A percentile compares a stretch with the other conserved stretches of the same genome.
These are phyloP conservation scores for Amazonetta brasiliensis DNA, from an alignment of 2,797 vertebrate species.

Conservation along the genomic window DNA sequence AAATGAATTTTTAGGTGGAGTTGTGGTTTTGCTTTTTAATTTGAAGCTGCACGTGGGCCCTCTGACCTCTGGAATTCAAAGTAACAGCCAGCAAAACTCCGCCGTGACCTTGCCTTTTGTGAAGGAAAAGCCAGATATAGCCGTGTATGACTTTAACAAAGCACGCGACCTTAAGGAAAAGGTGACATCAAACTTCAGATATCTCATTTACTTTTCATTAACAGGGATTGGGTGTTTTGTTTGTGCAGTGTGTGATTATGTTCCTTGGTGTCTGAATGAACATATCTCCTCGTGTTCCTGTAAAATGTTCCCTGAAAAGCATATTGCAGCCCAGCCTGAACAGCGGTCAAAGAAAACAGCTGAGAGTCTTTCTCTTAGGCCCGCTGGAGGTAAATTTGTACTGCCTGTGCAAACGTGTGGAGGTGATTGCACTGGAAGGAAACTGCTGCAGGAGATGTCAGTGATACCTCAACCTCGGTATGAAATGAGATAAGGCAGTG, in stretches of 20 bases:
- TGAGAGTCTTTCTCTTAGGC: not conserved
- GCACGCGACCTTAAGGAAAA: not conserved
- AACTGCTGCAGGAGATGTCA: not conserved
- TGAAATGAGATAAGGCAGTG: not conserved
- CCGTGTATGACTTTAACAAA: not conserved
- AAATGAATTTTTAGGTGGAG: not conserved
- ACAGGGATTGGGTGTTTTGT: not conserved
- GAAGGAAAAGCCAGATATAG: not conserved
- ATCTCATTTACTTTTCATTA: not conserved
- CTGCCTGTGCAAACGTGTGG: not conserved
- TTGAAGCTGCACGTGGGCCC: not conserved
- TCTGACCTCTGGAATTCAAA: constrained; percentile 1
- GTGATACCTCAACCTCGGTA: not conserved
- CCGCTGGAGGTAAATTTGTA: not conserved
- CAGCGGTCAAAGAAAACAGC: not conserved
- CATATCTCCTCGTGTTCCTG: not conserved
- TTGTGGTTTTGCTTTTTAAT: not conserved
- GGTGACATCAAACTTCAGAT: not conserved
- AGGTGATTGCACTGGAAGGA: not conserved
- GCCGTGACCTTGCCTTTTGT: not conserved
- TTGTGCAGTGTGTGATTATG: not conserved
- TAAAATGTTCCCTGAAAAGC: not conserved
- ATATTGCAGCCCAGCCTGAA: not conserved
- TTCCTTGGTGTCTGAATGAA: not conserved
- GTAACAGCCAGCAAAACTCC: not conserved